A percentile compares a stretch with the other conserved stretches of the same genome.
These are phyloP conservation scores for Hepsetus odoe DNA, from an alignment of 2,113 vertebrate species.

Conservation along the genomic window DNA sequence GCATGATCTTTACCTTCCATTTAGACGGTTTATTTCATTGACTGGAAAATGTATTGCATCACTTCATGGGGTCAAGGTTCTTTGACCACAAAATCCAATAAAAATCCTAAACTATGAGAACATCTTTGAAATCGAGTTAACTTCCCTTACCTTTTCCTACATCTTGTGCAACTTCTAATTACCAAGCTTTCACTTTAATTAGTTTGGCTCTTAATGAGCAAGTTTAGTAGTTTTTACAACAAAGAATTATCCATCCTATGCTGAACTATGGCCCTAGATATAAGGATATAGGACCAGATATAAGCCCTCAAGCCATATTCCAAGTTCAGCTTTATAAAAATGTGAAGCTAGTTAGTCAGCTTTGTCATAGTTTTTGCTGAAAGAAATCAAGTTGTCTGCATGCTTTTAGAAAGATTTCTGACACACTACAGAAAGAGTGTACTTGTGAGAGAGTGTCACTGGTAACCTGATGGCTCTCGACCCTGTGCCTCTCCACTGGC, in stretches of 20 bases:
- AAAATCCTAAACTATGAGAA: background rate
- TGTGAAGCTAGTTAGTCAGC: background rate
- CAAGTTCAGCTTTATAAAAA: background rate
- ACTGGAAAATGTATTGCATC: background rate
- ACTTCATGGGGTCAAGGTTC: background rate
- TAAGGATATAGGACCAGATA: background rate
- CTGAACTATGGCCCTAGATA: background rate
- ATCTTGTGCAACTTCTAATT: background rate
- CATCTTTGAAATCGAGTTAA: background rate
- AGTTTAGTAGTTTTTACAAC: background rate
- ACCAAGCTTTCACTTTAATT: background rate
- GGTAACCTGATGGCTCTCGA: constrained; percentile 37
- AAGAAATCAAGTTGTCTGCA: constrained; percentile 16
- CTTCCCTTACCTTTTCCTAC: background rate
- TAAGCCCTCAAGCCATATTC: background rate
- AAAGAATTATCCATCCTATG: background rate
- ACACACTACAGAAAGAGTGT: constrained; percentile 49
- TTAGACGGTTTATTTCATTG: constrained; percentile 1
- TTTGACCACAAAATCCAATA: background rate
- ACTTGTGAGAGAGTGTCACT: constrained; percentile 55
- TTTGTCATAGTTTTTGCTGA: background rate
- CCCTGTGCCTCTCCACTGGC: constrained; percentile 38
- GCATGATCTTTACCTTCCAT: background rate
- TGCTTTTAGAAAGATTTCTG: constrained; percentile 37
- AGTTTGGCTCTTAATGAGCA: background rate